Evolutionary conservation across 1,140 invertebrate species (phyloP), one percentile per base, ranked within the genome.

Genomic region (Zaprionus lachaisei): DNA sequence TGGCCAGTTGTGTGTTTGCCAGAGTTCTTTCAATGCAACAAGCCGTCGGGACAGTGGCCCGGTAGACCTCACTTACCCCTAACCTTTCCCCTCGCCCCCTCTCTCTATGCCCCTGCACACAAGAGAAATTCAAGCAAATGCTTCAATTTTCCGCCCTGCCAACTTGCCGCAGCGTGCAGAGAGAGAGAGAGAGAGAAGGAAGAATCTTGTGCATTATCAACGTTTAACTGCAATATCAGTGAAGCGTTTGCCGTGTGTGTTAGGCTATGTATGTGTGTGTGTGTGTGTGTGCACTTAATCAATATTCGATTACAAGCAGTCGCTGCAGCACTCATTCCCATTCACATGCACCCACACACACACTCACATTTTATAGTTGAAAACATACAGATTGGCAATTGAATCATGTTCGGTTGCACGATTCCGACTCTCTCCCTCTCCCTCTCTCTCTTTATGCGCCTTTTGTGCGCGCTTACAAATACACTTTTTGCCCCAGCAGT

Each of bases 141-240:
- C 85, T 84, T 90, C 85, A 89, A 89, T 89, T 89, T 89, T 90
- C 84, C 76, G 84, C 81, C 68, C 74, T 84, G 84, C 84, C 84
- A 87, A 87, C 74, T 80, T 69, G 67, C 78, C 54, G 66, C 62
- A 71, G 22, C 55, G 31, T 2, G 5, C 5, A 17, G 41, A 14
- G 38, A 41, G 15, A 41, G 38, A 41, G 38, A 5, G 15, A 38
- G 38, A 7, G 38, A 41, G 41, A 17, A 34, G 31, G 47, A 51
- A 63, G 57, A 66, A 68, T 68, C 71, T 66, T 79, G 61, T 75
- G 84, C 78, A 89, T 89, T 89, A 87, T 79, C 83, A 89, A 84
- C 83, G 78, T 81, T 89, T 81, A 89, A 84, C 84, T 84, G 84
- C 79, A 89, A 76, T 79, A 89, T 89, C 81, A 81, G 66, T 83